Conservation (phyloP, 2,113 vertebrate species). For the Brachirus orientalis region DNA sequence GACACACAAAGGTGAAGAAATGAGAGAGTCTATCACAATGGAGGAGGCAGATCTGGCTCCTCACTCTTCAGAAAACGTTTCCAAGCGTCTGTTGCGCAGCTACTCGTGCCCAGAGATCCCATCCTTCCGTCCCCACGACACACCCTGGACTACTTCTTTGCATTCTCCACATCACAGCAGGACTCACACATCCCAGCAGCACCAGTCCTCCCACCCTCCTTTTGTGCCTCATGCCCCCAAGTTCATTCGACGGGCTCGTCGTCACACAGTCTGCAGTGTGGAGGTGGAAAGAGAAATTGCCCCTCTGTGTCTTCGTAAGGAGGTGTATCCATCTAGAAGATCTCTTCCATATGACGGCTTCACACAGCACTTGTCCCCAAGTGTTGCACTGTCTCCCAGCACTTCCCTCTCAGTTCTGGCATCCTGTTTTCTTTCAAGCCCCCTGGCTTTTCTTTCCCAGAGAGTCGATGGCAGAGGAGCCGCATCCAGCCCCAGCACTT, state of each 20-base stretch:
- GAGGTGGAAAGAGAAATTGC: conserved; percentile 82
- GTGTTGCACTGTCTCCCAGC: conserved; percentile 57
- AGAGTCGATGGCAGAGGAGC: conserved; percentile 39
- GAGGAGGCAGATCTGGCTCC: conserved; percentile 40
- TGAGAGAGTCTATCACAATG: background rate
- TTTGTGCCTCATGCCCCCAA: conserved; percentile 34
- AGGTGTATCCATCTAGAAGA: conserved; percentile 86
- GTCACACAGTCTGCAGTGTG: conserved; percentile 88
- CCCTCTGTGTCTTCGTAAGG: conserved; percentile 89
- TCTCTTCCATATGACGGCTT: conserved; percentile 49
- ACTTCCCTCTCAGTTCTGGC: conserved; percentile 65
- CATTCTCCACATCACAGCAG: conserved; percentile 48
- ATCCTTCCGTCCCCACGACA: conserved; percentile 50
- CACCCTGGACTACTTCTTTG: conserved; percentile 22
- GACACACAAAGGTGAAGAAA: conserved; percentile 12
- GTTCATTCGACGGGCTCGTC: conserved; percentile 71
- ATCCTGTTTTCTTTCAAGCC: conserved; percentile 78
- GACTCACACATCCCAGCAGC: conserved; percentile 36
- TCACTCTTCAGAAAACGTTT: background rate
- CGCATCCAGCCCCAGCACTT: conserved; percentile 10
- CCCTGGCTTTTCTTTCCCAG: conserved; percentile 79
- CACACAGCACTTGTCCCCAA: conserved; percentile 32
- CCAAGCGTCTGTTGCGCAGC: conserved; percentile 80
- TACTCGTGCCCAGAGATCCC: conserved; percentile 85
- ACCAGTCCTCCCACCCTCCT: conserved; percentile 14